Percentiles rank a stretch among this genome's conserved stretches.
These are phyloP conservation scores for Cataglyphis altisquamis DNA, from an alignment of 2,888 invertebrate species.

Conservation along the genomic window DNA sequence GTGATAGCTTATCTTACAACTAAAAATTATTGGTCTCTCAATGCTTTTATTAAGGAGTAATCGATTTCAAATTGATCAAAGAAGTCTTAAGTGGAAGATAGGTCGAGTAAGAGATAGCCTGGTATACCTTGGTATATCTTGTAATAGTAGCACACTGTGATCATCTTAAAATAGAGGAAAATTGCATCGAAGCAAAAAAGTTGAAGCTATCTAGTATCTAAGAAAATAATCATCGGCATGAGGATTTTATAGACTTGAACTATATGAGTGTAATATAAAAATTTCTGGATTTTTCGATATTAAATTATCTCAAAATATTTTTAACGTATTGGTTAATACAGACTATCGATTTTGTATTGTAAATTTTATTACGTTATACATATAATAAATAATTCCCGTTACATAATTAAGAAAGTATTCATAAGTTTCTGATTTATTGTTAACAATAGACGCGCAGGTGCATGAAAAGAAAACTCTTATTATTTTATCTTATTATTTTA, in stretches of 20 bases:
- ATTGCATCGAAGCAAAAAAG: neutral
- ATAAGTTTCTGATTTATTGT: neutral
- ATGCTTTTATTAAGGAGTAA: constrained; percentile 11
- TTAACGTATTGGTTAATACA: neutral
- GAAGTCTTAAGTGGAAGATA: neutral
- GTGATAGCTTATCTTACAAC: neutral
- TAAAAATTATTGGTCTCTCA: constrained; percentile 5
- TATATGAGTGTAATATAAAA: neutral
- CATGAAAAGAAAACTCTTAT: neutral
- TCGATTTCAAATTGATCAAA: neutral
- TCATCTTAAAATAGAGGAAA: neutral
- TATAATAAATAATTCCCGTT: constrained; percentile 15
- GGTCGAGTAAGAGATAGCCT: neutral
- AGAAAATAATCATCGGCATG: neutral
- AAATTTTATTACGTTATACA: neutral
- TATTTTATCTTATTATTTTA: neutral
- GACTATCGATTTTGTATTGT: neutral
- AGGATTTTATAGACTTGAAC: neutral
- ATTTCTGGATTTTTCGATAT: neutral
- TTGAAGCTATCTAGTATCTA: neutral
- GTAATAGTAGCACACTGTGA: neutral
- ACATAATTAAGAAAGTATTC: neutral
- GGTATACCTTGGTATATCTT: neutral
- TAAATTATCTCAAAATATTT: neutral
- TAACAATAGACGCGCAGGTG: neutral